These are phyloP conservation scores for Lophura nycthemera DNA, from an alignment of 2,113 vertebrate genomes.

Conservation along the genomic window DNA sequence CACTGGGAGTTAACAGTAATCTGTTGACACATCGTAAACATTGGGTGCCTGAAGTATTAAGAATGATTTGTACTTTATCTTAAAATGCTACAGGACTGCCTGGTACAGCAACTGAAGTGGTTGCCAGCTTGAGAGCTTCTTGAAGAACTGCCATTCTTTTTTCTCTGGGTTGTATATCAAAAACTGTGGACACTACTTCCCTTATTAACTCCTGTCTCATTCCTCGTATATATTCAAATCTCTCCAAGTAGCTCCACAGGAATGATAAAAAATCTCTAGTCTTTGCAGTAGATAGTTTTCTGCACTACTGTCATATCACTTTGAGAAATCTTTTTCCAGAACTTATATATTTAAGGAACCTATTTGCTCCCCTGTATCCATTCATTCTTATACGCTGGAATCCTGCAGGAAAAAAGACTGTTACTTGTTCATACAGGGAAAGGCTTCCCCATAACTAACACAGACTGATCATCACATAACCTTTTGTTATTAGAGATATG, in stretches of 20 bases:
- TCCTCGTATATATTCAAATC: conserved; percentile 5
- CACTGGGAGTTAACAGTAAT: conserved; percentile 48
- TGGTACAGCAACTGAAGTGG: not conserved
- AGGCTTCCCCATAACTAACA: not conserved
- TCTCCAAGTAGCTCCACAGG: not conserved
- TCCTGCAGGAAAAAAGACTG: not conserved
- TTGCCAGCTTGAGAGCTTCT: not conserved
- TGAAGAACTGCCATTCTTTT: not conserved
- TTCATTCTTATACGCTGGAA: not conserved
- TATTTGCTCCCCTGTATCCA: not conserved
- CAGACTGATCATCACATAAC: not conserved
- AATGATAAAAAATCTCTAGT: not conserved
- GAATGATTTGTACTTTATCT: conserved; percentile 34
- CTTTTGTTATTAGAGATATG: not conserved
- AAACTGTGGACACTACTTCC: not conserved
- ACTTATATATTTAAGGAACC: not conserved
- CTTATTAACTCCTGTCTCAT: not conserved
- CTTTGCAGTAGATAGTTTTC: not conserved
- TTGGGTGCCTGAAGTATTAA: conserved; percentile 22
- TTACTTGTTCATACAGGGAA: not conserved
- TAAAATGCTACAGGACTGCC: conserved; percentile 17
- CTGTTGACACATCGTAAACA: conserved; percentile 23
- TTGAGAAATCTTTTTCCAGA: not conserved
- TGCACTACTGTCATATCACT: not conserved
- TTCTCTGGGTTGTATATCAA: not conserved